Percentiles rank a stretch among this genome's conserved stretches.
These are phyloP conservation scores for Drosophila diplacantha DNA, from an alignment of 2,888 invertebrate species.

Conservation along the genomic window DNA sequence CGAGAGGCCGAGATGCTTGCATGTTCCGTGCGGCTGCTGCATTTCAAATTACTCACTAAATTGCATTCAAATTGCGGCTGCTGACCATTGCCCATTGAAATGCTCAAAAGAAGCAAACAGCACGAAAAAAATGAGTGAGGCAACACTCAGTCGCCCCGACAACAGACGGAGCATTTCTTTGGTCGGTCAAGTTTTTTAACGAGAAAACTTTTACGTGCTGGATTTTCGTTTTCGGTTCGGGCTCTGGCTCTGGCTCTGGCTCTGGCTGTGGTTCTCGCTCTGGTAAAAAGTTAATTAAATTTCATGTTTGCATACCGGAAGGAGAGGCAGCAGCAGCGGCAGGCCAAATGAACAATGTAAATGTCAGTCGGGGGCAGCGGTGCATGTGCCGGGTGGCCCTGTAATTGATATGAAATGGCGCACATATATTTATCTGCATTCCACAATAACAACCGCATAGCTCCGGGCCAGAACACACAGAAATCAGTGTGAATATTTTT, in stretches of 20 bases:
- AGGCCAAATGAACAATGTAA: constrained; percentile 34
- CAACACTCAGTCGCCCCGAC: constrained; percentile 12
- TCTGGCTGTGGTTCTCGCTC: constrained; percentile 30
- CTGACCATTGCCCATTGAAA: constrained; percentile 52
- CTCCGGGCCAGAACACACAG: constrained; percentile 13
- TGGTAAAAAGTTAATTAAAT: constrained; percentile 66
- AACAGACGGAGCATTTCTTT: constrained; percentile 48
- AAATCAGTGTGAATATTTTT: constrained; percentile 41
- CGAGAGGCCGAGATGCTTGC: constrained; percentile 36
- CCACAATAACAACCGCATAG: constrained; percentile 30
- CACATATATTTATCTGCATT: constrained; percentile 30
- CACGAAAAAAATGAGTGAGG: constrained; percentile 20
- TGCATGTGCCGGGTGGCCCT: constrained; percentile 15
- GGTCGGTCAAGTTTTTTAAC: constrained; percentile 65
- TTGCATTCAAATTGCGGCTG: constrained; percentile 68
- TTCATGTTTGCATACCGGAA: constrained; percentile 59
- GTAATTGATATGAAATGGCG: constrained; percentile 43
- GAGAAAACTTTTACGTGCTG: constrained; percentile 67
- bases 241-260: constrained; percentile 11
- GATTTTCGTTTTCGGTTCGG: constrained; percentile 13
- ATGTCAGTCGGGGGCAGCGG: constrained; percentile 35
- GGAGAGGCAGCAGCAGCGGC: constrained; percentile 18
- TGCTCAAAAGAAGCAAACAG: constrained; percentile 32
- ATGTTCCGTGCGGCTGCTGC: constrained; percentile 51
- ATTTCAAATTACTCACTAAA: constrained; percentile 67